Evolutionary conservation across 2,888 invertebrate species (phyloP).

Genomic region (Sphaerophoria taeniata): DNA sequence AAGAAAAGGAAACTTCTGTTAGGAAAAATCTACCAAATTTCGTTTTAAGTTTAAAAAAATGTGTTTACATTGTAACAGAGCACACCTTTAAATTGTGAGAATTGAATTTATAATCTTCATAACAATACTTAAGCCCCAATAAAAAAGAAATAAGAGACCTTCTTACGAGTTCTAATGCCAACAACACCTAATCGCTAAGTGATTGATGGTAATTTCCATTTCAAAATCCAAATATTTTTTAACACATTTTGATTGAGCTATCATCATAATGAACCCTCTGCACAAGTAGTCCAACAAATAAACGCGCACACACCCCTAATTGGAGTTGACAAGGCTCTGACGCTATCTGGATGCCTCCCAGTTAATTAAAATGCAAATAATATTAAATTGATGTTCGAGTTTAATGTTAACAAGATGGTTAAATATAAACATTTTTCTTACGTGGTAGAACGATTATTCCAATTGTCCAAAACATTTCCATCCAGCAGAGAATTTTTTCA

Average conservation of each 20-base stretch:
- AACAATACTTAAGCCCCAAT: constrained; percentile 39
- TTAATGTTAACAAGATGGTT: constrained; percentile 31
- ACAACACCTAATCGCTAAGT: constrained; percentile 21
- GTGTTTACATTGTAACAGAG: neutral
- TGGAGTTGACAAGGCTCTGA: constrained; percentile 54
- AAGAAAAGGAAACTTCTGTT: no score
- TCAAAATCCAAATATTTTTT: constrained; percentile 37
- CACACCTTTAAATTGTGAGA: neutral
- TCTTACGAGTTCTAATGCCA: neutral
- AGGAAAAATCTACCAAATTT: constrained; percentile 39
- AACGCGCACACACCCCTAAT: constrained; percentile 35
- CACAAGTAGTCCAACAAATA: neutral
- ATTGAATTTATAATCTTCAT: constrained; percentile 2
- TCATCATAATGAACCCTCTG: constrained; percentile 59
- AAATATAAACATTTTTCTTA: constrained; percentile 81
- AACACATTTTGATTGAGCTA: constrained; percentile 73
- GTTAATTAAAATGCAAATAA: constrained; percentile 29
- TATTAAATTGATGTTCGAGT: neutral
- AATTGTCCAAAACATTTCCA: constrained; percentile 93
- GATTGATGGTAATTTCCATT: constrained; percentile 49
- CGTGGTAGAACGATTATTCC: constrained; percentile 90
- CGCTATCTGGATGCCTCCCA: constrained; percentile 1
- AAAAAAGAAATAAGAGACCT: constrained; percentile 23
- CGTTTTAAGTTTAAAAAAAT: constrained; percentile 1
- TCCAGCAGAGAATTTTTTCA: constrained; percentile 92